Percentiles rank a stretch among this genome's conserved stretches.
phyloP scores from a whole-genome alignment of 2,888 invertebrate species.

The Allolobophora icterica region DNA sequence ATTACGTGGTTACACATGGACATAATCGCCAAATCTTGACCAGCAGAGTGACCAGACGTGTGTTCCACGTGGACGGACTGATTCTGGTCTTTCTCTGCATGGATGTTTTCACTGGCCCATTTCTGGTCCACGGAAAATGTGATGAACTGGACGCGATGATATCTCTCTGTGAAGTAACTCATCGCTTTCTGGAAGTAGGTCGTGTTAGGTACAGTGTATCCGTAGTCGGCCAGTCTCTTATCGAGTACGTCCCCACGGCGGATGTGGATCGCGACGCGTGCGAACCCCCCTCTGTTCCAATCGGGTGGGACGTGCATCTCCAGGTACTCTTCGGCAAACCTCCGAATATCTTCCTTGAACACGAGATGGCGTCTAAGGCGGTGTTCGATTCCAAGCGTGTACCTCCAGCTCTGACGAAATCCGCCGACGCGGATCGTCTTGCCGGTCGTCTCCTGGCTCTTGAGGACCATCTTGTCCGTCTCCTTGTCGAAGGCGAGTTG shows the following conservation, averaged over 20 bases:
- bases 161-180: slow-evolving; percentile 53
- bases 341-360: slow-evolving; percentile 50
- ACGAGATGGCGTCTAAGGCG: slow-evolving; percentile 52
- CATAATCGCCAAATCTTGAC: slow-evolving; percentile 54
- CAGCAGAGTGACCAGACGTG: slow-evolving; percentile 56
- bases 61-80: slow-evolving; percentile 44
- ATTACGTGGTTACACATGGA: slow-evolving; percentile 59
- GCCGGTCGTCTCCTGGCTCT: background rate
- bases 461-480: background rate
- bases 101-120: slow-evolving; percentile 56
- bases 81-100: slow-evolving; percentile 45
- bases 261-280: slow-evolving; percentile 61
- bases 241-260: slow-evolving; percentile 64
- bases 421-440: slow-evolving; percentile 48
- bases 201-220: slow-evolving; percentile 61
- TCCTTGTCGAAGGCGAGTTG: slow-evolving; percentile 33
- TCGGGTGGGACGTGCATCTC: slow-evolving; percentile 41
- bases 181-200: slow-evolving; percentile 60
- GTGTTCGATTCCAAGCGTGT: slow-evolving; percentile 50
- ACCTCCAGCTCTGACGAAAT: slow-evolving; percentile 56
- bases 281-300: slow-evolving; percentile 47
- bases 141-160: slow-evolving; percentile 57
- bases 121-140: slow-evolving; percentile 62
- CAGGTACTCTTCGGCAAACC: slow-evolving; percentile 48
- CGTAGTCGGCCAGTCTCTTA: slow-evolving; percentile 55